Conservation (phyloP, 37 sponge, comb jelly and placozoan genomes). For the Tethya wilhelma region DNA sequence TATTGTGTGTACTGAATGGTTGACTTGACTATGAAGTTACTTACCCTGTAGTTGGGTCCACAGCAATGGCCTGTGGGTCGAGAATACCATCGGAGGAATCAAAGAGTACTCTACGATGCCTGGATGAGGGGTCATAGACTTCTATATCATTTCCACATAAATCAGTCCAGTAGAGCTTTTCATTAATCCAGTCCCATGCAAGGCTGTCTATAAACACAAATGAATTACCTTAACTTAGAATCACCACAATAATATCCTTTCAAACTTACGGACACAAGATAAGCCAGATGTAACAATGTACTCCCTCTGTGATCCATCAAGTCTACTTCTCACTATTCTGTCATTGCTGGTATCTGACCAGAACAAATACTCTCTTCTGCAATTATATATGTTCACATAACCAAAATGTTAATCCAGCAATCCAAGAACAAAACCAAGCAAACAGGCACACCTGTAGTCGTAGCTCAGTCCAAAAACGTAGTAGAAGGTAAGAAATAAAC, state of each 20-base stretch:
- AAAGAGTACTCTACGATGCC: constrained; percentile 10
- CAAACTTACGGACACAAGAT: constrained; percentile 29
- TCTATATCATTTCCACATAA: background rate
- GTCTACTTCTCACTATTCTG: constrained; percentile 8
- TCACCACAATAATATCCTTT: background rate
- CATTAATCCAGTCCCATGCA: constrained; percentile 38
- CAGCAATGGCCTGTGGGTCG: constrained; percentile 22
- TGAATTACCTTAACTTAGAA: background rate
- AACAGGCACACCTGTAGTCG: constrained; percentile 11
- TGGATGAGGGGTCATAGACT: constrained; percentile 24
- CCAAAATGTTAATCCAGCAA: background rate
- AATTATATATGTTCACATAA: background rate
- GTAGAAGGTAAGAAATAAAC: background rate
- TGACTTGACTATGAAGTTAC: too few relatives aligned
- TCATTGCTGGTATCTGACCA: constrained; percentile 14
- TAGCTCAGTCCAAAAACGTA: constrained; percentile 9
- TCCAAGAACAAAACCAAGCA: background rate
- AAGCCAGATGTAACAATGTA: background rate
- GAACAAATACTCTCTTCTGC: constrained; percentile 17
- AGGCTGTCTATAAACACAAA: background rate
- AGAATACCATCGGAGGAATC: background rate
- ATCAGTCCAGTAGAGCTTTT: constrained; percentile 45
- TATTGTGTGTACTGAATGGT: too few relatives aligned
- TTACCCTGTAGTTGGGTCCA: constrained; percentile 50
- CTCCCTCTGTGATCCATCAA: constrained; percentile 1